Evolutionary conservation across 2,888 invertebrate genomes (phyloP).

Genomic region (Augochlorella aurata): DNA sequence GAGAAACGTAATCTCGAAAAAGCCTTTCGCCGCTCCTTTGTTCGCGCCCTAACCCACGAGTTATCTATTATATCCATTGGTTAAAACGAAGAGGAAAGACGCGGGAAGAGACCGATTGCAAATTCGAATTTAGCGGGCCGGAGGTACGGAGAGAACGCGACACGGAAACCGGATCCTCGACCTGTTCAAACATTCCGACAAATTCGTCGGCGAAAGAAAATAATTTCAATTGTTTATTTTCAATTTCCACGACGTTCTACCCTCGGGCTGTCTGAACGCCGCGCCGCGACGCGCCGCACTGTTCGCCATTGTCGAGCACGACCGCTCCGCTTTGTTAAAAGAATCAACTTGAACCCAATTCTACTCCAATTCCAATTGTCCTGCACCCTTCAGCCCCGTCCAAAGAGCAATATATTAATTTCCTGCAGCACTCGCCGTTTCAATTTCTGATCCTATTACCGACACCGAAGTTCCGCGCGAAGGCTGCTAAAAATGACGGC

Average conservation of each 20-base stretch:
- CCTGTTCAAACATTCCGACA: neutral
- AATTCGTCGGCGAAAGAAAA: neutral
- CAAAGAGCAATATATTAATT: neutral
- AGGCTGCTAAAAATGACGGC: neutral
- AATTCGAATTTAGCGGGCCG: neutral
- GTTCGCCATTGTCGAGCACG: neutral
- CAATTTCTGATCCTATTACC: neutral
- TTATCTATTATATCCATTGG: neutral
- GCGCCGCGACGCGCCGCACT: too few species aligned
- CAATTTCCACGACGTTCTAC: neutral
- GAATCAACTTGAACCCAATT: conserved; percentile 7
- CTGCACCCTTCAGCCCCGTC: neutral
- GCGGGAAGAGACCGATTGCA: neutral
- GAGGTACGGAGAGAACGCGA: neutral
- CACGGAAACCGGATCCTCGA: neutral
- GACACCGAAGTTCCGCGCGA: neutral
- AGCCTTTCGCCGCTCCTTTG: neutral
- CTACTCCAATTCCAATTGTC: neutral
- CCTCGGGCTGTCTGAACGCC: neutral
- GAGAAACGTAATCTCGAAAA: conserved; percentile 28
- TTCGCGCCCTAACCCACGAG: neutral
- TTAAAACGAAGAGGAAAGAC: neutral
- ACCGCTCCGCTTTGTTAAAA: neutral
- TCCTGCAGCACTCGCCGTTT: neutral
- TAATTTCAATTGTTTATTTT: neutral